A percentile compares a stretch with the other conserved stretches of the same genome.
phyloP scores from a whole-genome alignment of 1,140 invertebrate genomes.

The Aphaenogaster floridana region DNA sequence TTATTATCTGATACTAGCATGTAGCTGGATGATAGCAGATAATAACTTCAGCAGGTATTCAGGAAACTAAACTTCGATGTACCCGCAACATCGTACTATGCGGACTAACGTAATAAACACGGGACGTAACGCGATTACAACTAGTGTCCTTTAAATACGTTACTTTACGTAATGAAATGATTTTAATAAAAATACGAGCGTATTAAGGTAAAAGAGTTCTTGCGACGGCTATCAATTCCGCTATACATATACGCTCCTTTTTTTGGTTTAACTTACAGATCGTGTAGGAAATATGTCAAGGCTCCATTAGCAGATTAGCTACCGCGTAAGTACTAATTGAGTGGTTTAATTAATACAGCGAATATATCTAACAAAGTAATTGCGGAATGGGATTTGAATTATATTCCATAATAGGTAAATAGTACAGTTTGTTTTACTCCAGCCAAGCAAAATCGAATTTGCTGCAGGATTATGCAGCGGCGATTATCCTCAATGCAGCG shows the following conservation, averaged over 20 bases:
- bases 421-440: slow-evolving; percentile 2
- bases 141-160: neutral
- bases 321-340: neutral
- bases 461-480: slow-evolving; percentile 19
- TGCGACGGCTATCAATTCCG: neutral
- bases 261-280: neutral
- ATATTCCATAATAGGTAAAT: slow-evolving; percentile 20
- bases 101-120: slow-evolving; percentile 34
- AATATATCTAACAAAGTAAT: slow-evolving; percentile 28
- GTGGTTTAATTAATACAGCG: slow-evolving; percentile 11
- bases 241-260: too few species aligned
- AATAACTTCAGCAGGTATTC: slow-evolving; percentile 52
- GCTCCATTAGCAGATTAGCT: slow-evolving; percentile 16
- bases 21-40: slow-evolving; percentile 25
- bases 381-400: neutral
- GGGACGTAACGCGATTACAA: neutral
- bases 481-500: slow-evolving; percentile 17
- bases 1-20: slow-evolving; percentile 50
- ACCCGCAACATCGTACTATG: slow-evolving; percentile 26
- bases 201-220: neutral
- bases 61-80: slow-evolving; percentile 45
- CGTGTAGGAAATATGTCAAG: neutral
- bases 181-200: neutral
- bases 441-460: slow-evolving; percentile 42
- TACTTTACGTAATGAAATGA: neutral